A percentile compares a stretch with the other conserved stretches of the same genome.
Conservation (phyloP, 2,888 invertebrate species). For the Cetonia aurata region DNA sequence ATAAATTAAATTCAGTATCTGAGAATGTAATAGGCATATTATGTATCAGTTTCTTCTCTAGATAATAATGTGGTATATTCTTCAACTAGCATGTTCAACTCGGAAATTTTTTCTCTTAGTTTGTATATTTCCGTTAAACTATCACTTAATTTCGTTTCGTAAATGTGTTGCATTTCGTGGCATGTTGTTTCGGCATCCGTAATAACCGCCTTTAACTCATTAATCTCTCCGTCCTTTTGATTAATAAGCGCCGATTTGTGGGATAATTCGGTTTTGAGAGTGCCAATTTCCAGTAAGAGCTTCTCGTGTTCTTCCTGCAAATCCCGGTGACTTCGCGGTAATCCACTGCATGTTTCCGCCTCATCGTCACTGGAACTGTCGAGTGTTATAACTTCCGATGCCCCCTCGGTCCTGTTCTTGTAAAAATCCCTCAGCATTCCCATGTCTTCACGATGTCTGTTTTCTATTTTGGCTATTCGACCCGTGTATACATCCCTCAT, state of each 20-base stretch:
- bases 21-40: no score
- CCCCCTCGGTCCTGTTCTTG: not conserved
- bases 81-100: conserved; percentile 1
- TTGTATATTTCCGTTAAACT: not conserved
- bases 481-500: not conserved
- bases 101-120: not conserved
- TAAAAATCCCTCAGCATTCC: not conserved
- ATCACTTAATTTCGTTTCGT: not conserved
- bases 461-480: not conserved
- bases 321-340: no score
- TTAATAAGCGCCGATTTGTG: not conserved
- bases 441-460: conserved; percentile 4
- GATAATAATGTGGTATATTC: not conserved
- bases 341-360: not conserved
- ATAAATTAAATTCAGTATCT: no score
- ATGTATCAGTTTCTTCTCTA: not conserved
- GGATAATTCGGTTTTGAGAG: conserved; percentile 4
- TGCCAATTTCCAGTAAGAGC: not conserved
- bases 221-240: not conserved
- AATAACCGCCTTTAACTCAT: not conserved
- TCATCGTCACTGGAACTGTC: conserved; percentile 11
- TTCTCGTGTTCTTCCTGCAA: not conserved
- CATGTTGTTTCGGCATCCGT: conserved; percentile 9
- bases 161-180: not conserved
- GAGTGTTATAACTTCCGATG: not conserved